These are phyloP conservation scores for Phacellophora camtschatica DNA, from an alignment of 30 jellyfish, hydroid and myxozoan species.

Conservation along the genomic window DNA sequence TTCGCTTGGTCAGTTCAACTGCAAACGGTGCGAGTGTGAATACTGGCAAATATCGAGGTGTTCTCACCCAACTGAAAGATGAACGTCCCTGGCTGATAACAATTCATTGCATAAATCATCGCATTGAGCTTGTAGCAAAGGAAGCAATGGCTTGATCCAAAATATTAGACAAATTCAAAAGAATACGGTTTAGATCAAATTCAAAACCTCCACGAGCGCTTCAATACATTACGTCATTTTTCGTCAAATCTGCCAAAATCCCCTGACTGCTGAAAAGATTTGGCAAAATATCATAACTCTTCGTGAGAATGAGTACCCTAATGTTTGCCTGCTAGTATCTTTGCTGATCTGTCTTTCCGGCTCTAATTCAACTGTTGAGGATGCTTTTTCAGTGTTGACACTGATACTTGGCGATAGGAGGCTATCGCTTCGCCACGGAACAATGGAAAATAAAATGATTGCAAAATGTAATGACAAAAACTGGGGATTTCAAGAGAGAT, in stretches of 20 bases:
- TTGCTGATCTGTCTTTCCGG: too few relatives aligned
- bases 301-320: too few relatives aligned
- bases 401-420: neutral
- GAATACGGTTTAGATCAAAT: too few relatives aligned
- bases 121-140: slow-evolving; percentile 2
- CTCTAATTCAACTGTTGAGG: too few relatives aligned
- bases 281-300: neutral
- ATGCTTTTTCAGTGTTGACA: neutral
- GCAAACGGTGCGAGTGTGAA: slow-evolving; percentile 42
- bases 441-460: neutral
- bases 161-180: too few relatives aligned
- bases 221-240: too few relatives aligned
- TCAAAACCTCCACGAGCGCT: too few relatives aligned
- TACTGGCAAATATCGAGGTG: slow-evolving; percentile 16
- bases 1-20: neutral
- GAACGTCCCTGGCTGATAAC: slow-evolving; percentile 29
- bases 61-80: slow-evolving; percentile 3
- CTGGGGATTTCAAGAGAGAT: neutral
- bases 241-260: too few relatives aligned
- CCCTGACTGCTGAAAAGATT: neutral
- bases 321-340: too few relatives aligned
- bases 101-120: slow-evolving; percentile 24
- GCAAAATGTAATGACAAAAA: neutral
- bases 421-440: neutral
- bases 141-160: too few relatives aligned